Conservation (phyloP, 1,140 invertebrate species). For the Eriosoma lanigerum region DNA sequence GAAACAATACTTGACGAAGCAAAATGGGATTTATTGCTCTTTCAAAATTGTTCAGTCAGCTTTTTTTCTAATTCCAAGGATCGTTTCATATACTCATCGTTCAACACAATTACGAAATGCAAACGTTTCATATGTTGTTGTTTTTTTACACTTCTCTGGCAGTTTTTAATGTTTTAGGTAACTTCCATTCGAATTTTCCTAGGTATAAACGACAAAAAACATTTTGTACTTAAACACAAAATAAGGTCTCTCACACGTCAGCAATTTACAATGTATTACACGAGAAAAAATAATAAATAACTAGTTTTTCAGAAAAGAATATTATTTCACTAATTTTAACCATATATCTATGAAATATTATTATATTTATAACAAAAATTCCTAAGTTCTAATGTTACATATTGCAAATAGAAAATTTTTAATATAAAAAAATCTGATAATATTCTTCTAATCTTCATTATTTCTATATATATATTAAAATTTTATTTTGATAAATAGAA, state of each 20-base stretch:
- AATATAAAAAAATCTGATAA: too few species aligned
- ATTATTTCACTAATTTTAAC: too few species aligned
- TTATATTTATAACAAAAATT: too few species aligned
- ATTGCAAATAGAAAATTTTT: too few species aligned
- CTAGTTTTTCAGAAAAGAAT: not conserved
- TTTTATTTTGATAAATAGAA: too few species aligned
- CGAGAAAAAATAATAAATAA: not conserved
- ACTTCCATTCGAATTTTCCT: not conserved
- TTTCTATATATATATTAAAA: too few species aligned
- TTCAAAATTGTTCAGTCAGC: slow-evolving; percentile 4
- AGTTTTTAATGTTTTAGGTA: not conserved
- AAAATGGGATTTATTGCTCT: slow-evolving; percentile 19
- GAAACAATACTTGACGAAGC: not conserved
- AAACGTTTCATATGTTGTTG: slow-evolving; percentile 8
- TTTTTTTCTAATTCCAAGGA: too few species aligned
- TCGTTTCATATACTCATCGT: not conserved
- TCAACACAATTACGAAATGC: not conserved
- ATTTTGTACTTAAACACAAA: slow-evolving; percentile 9
- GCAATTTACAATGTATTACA: not conserved
- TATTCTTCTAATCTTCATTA: too few species aligned
- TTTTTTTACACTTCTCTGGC: not conserved
- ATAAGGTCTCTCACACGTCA: not conserved
- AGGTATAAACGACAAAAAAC: not conserved
- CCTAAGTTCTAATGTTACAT: too few species aligned
- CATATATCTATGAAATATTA: too few species aligned